A percentile compares a stretch with the other conserved stretches of the same genome.
phyloP scores from a whole-genome alignment of 2,888 invertebrate genomes.

The Lycocerus yunnanus region DNA sequence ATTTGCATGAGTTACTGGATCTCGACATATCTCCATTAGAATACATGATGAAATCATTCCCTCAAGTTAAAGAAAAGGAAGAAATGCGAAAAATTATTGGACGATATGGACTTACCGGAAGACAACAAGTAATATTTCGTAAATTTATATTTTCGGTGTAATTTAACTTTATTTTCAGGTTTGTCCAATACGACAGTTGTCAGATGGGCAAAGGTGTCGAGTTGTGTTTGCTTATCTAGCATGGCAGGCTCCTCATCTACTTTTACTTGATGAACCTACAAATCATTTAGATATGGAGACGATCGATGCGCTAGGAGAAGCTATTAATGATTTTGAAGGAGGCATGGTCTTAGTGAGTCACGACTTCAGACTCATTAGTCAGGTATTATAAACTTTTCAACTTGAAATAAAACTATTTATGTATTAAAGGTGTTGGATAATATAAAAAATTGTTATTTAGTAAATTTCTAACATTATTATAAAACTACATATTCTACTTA shows the following conservation, averaged over 20 bases:
- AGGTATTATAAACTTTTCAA: constrained; percentile 65
- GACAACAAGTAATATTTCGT: constrained; percentile 76
- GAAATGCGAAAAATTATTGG: constrained; percentile 99
- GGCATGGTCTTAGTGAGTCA: constrained; percentile 99
- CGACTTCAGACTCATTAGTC: constrained; percentile 98
- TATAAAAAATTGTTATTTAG: too few species aligned
- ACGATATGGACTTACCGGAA: constrained; percentile 94
- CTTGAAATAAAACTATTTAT: not conserved
- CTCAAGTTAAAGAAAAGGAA: constrained; percentile 95
- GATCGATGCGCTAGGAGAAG: constrained; percentile 97
- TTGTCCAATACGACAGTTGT: constrained; percentile 91
- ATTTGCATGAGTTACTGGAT: constrained; percentile 94
- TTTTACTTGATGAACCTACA: constrained; percentile 84
- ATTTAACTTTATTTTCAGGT: constrained; percentile 60
- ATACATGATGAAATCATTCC: constrained; percentile 97
- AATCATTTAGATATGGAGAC: constrained; percentile 98
- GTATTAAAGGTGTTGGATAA: too few species aligned
- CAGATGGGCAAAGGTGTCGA: constrained; percentile 97
- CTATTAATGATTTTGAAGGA: constrained; percentile 96
- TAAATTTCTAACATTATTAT: too few species aligned
- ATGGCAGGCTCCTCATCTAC: constrained; percentile 94
- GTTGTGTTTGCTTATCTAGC: constrained; percentile 99
- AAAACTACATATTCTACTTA: too few species aligned
- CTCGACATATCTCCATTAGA: constrained; percentile 93
- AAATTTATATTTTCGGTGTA: not conserved